Base-by-base conservation (phyloP, 2,113 vertebrate genomes). In the Vidua macroura region DNA sequence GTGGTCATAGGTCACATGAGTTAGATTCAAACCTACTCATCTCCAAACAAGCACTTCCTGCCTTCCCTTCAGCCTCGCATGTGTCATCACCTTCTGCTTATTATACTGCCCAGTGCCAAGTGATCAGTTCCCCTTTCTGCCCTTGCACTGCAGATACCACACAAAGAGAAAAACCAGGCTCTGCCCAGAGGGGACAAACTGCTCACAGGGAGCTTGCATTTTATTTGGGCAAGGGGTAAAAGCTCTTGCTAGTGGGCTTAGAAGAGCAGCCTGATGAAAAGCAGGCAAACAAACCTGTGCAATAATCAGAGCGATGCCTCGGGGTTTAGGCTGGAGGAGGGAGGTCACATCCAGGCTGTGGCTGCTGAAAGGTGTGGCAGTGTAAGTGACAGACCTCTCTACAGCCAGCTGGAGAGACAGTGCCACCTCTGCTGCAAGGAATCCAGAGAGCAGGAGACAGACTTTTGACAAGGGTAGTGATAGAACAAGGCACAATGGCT, bases 21-120 rank as follows among this genome's bases (percentile, higher is more conserved):
- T 73, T 37, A 87, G 63, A 89, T 63, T 11, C 76, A 92, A 91
- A 68, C 53, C 33, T 37, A 85, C 73, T 93, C 51, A 35, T 68
- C 39, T 88, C 84, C 21, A 6, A 82, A 88, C 1, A 1, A 86
- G 86, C 52, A 53, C 69, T 91, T 95, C 91, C 93, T 95, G 83
- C 62, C 85, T 90, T 85, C 82, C 59, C 70, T 85, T 55, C 63
- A 74, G 55, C 78, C 67, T 66, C 25, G 0, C 11, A 5, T 27
- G 14, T 76, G 86, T 60, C 60, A 3, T 80, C 93, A 74, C 14
- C 37, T 13, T 63, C 72, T 67, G 83, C 92, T 94, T 94, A 85
- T 92, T 91, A 76, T 62, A 93, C 86, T 79, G 81, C 83, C 81
- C 74, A 92, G 60, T 33, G 88, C 59, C 49, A 83, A 92, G 91